These are phyloP conservation scores for Dissostichus mawsoni DNA, from an alignment of 2,113 vertebrate species.

Conservation along the genomic window DNA sequence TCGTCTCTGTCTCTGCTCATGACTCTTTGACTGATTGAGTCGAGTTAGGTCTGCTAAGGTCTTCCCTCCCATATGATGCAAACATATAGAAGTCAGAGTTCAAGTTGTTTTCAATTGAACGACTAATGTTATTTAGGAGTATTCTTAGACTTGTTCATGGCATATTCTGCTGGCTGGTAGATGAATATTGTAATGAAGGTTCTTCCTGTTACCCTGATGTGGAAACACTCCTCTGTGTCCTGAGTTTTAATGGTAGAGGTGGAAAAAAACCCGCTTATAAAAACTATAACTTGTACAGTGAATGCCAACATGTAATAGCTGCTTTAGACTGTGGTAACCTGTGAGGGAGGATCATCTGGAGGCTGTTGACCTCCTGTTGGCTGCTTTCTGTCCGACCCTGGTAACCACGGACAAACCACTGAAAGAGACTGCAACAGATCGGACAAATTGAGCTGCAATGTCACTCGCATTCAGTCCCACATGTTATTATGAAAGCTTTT, in stretches of 20 bases:
- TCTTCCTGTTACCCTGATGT: background rate
- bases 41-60: too few species aligned
- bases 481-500: too few species aligned
- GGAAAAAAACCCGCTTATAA: background rate
- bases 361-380: background rate
- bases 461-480: too few species aligned
- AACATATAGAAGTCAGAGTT: background rate
- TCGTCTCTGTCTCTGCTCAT: background rate
- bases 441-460: too few species aligned
- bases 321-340: background rate
- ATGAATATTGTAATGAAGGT: background rate
- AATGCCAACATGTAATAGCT: background rate
- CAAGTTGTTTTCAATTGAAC: background rate
- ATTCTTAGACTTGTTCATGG: background rate
- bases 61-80: background rate
- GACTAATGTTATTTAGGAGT: background rate
- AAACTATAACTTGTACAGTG: background rate
- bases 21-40: background rate
- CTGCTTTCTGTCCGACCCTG: background rate
- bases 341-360: background rate
- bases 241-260: background rate
- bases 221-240: background rate
- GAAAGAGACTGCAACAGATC: background rate
- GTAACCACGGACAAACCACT: background rate
- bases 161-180: constrained; percentile 2